Conservation (phyloP, 2,888 invertebrate species). For the Litoditis marina region DNA sequence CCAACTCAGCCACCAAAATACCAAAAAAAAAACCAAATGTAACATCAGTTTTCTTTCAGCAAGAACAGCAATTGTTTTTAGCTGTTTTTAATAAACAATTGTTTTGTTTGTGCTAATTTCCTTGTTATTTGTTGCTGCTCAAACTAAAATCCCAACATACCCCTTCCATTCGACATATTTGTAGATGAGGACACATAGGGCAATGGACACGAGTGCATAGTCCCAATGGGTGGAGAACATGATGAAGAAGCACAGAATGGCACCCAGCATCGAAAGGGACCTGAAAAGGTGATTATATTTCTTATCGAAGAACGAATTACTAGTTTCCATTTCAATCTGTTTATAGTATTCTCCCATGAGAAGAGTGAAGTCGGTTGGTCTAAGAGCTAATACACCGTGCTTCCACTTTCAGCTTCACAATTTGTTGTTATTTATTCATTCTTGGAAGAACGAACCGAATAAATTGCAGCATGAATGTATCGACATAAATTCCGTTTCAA, state of each 20-base stretch:
- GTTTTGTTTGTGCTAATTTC: too few relatives aligned
- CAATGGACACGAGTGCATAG: slow-evolving; percentile 87
- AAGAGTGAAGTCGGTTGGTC: too few relatives aligned
- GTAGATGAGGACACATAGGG: slow-evolving; percentile 87
- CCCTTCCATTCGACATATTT: slow-evolving; percentile 93
- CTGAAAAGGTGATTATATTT: slow-evolving; percentile 62
- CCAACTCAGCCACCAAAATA: neutral
- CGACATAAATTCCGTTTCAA: neutral
- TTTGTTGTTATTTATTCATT: too few relatives aligned
- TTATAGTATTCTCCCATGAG: too few relatives aligned
- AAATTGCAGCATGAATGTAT: neutral
- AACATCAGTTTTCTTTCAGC: neutral
- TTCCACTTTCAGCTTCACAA: too few relatives aligned
- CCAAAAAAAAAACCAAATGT: too few relatives aligned
- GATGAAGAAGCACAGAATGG: slow-evolving; percentile 85
- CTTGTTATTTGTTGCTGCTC: neutral
- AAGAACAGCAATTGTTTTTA: slow-evolving; percentile 1
- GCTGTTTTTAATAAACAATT: too few relatives aligned
- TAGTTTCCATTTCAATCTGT: neutral
- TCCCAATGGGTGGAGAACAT: slow-evolving; percentile 99
- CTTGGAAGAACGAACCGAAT: too few relatives aligned
- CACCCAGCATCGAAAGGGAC: slow-evolving; percentile 80
- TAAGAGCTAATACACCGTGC: neutral
- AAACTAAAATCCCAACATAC: slow-evolving; percentile 68
- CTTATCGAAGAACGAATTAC: too few relatives aligned